Conservation (phyloP, 2,797 vertebrate genomes). For the Anas bahamensis region DNA sequence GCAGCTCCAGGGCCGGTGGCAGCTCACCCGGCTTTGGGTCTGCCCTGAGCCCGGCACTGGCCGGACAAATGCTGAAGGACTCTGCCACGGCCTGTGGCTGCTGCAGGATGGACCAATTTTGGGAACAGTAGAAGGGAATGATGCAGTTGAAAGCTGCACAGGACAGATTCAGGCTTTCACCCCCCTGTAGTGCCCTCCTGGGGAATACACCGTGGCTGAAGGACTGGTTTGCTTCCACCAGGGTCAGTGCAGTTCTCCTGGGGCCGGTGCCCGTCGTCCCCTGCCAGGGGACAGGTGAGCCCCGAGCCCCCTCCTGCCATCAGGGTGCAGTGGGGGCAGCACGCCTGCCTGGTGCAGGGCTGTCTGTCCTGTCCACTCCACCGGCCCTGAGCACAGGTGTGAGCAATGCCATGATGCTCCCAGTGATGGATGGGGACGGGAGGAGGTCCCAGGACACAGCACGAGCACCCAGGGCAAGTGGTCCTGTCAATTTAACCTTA, state of each 20-base stretch:
- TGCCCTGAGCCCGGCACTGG: fast-evolving
- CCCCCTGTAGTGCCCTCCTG: not conserved
- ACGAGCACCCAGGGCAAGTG: not conserved
- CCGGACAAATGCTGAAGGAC: fast-evolving
- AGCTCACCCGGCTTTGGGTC: not conserved
- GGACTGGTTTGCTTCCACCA: not conserved
- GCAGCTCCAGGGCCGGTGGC: not conserved
- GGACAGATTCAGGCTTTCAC: not conserved
- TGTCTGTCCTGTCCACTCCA: fast-evolving
- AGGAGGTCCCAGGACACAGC: not conserved
- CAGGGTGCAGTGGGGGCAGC: not conserved
- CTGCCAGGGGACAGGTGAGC: not conserved
- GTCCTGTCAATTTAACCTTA: not conserved
- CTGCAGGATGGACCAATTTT: fast-evolving
- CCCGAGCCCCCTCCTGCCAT: not conserved
- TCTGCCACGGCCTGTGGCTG: fast-evolving
- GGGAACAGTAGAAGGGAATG: not conserved
- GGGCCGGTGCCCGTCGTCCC: not conserved
- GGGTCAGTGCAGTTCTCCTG: not conserved
- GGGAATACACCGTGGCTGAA: not conserved
- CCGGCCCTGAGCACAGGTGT: not conserved
- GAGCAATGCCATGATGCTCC: not conserved
- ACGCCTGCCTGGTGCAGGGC: too few species aligned
- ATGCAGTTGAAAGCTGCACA: not conserved
- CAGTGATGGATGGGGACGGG: fast-evolving